These are phyloP conservation scores for Dendrocincla fuliginosa DNA, from an alignment of 2,797 vertebrate genomes.

Conservation along the genomic window DNA sequence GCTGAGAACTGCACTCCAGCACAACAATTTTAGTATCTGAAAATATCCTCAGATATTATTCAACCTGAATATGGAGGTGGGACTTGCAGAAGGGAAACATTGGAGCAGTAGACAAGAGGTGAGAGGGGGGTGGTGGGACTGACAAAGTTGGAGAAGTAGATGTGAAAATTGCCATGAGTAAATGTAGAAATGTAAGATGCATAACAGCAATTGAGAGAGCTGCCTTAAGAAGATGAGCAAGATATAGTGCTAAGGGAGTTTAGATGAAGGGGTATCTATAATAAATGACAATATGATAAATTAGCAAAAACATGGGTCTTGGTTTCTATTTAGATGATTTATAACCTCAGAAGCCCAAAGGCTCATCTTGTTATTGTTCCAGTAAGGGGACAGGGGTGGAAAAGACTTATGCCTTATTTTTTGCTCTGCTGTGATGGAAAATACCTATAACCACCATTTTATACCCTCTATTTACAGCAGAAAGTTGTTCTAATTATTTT, in stretches of 20 bases:
- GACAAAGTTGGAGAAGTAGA: not conserved
- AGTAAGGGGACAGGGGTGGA: not conserved
- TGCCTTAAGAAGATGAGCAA: not conserved
- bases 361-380: not conserved
- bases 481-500: not conserved
- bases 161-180: not conserved
- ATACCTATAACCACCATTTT: not conserved
- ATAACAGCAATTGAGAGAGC: not conserved
- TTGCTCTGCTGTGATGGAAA: not conserved
- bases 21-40: not conserved
- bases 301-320: conserved; percentile 9
- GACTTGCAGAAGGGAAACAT: not conserved
- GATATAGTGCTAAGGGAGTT: not conserved
- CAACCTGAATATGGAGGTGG: not conserved
- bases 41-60: not conserved
- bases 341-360: not conserved
- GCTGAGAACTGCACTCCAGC: not conserved
- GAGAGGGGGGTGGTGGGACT: not conserved
- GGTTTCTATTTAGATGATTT: conserved; percentile 49
- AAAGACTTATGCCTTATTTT: conserved; percentile 3
- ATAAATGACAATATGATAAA: conserved; percentile 45
- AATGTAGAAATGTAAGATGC: not conserved
- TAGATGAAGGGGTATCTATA: conserved; percentile 21
- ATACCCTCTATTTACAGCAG: not conserved
- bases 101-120: not conserved